These are phyloP conservation scores for Chaetogeoica ovagalla DNA, from an alignment of 2,888 invertebrate genomes.

Conservation along the genomic window DNA sequence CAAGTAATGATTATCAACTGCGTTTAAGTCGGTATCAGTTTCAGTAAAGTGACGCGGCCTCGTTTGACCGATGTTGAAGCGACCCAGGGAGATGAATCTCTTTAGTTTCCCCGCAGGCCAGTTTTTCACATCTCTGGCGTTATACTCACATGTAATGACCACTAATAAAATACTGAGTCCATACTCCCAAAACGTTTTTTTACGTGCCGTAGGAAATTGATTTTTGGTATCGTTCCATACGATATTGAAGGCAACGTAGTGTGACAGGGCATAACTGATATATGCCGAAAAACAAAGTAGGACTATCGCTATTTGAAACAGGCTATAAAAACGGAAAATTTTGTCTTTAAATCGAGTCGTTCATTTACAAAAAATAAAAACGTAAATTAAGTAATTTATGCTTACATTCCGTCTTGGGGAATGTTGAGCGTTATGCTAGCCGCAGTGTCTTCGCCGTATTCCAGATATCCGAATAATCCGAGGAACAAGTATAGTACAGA, in stretches of 20 bases:
- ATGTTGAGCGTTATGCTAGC: constrained; percentile 89
- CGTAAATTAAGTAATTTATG: constrained; percentile 52
- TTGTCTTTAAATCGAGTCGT: neutral
- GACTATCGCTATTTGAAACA: constrained; percentile 73
- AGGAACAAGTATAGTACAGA: constrained; percentile 82
- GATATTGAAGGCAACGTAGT: constrained; percentile 94
- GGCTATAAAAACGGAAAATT: constrained; percentile 60
- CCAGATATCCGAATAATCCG: constrained; percentile 89
- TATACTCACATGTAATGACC: constrained; percentile 79
- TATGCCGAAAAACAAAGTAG: constrained; percentile 80
- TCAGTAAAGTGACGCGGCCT: no score
- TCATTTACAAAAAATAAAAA: no score
- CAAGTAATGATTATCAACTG: no score
- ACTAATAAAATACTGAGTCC: constrained; percentile 76
- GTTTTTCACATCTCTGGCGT: no score
- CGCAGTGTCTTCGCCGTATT: constrained; percentile 72
- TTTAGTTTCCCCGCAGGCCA: no score
- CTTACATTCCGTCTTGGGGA: constrained; percentile 70
- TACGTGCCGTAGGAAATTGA: constrained; percentile 61
- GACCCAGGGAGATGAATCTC: no score
- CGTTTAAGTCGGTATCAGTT: no score
- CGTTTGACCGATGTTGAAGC: no score
- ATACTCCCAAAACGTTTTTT: constrained; percentile 75
- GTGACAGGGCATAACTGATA: constrained; percentile 89
- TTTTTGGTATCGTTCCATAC: constrained; percentile 76